Conservation (phyloP, 2,797 vertebrate genomes). For the Pogoniulus pusillus region DNA sequence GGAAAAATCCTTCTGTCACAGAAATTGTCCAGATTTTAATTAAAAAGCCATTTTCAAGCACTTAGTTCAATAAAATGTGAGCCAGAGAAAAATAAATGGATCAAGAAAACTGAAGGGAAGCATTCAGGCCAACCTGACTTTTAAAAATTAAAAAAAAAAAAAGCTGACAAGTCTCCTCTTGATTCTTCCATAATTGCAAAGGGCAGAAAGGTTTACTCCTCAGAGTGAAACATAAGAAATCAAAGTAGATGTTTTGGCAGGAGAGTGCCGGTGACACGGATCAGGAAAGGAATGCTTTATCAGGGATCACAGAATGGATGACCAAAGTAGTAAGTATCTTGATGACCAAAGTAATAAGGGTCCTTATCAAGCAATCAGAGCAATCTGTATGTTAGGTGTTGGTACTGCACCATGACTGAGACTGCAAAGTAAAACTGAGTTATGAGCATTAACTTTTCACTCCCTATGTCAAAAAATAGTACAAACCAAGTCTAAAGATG, state of each 20-base stretch:
- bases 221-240: not conserved
- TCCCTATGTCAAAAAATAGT: not conserved
- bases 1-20: not conserved
- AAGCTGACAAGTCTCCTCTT: not conserved
- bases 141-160: too few species aligned
- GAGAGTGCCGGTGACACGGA: not conserved
- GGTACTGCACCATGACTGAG: not conserved
- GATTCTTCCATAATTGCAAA: not conserved
- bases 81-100: not conserved
- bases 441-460: not conserved
- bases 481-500: not conserved
- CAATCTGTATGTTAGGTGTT: not conserved
- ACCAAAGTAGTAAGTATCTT: not conserved
- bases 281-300: not conserved
- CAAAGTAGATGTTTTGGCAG: not conserved
- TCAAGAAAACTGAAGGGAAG: not conserved
- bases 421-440: not conserved
- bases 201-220: not conserved
- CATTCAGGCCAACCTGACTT: not conserved
- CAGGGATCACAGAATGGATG: not conserved
- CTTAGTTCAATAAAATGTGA: not conserved
- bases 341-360: not conserved
- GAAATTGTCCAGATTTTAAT: not conserved
- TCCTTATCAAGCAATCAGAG: not conserved
- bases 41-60: constrained; percentile 10